Evolutionary conservation across 2,113 vertebrate species (phyloP).

Genomic region (Parus major): DNA sequence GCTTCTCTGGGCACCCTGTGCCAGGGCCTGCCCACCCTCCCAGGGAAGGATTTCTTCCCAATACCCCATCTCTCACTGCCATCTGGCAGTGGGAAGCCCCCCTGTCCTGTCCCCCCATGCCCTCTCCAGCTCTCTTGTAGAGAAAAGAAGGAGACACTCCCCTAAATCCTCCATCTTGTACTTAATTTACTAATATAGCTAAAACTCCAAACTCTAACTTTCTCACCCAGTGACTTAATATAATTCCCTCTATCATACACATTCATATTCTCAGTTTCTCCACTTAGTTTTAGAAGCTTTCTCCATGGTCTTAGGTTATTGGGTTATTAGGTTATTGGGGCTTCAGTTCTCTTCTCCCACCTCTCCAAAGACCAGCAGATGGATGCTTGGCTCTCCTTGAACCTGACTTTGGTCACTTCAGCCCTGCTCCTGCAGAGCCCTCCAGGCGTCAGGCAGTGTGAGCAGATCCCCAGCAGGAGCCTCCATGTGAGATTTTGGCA

Average conservation of each 20-base stretch:
- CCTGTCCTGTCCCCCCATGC: neutral
- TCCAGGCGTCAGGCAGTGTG: fast-evolving
- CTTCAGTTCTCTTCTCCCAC: neutral
- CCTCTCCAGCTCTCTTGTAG: neutral
- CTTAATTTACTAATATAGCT: too few species aligned
- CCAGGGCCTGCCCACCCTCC: fast-evolving
- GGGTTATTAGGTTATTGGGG: neutral
- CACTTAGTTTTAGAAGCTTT: too few species aligned
- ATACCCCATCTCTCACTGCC: neutral
- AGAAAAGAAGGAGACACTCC: too few species aligned
- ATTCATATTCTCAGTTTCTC: too few species aligned
- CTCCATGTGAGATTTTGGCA: neutral
- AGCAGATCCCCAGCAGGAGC: neutral
- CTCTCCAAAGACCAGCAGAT: neutral
- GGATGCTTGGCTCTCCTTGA: neutral
- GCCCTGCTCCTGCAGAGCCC: neutral
- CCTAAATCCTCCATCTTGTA: too few species aligned
- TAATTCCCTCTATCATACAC: too few species aligned
- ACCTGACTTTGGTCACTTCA: neutral
- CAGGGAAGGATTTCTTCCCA: neutral
- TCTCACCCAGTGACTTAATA: too few species aligned
- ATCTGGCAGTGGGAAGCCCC: neutral
- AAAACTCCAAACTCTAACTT: too few species aligned
- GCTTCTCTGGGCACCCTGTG: neutral
- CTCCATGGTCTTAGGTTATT: too few species aligned